These are phyloP conservation scores for Keiferia lycopersicella DNA, from an alignment of 2,888 invertebrate genomes.

Conservation along the genomic window DNA sequence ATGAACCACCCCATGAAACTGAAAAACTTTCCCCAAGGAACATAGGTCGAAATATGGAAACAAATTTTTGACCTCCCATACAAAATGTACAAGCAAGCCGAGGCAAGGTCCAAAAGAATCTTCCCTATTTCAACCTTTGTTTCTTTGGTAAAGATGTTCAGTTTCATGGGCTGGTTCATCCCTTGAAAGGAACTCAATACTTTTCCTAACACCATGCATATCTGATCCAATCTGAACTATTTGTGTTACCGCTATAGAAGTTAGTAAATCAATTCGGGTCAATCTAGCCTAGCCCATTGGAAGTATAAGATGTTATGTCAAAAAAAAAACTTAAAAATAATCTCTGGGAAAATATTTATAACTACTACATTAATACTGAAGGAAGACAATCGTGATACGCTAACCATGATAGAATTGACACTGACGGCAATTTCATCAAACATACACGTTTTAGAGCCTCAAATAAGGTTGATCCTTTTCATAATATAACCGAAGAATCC, in stretches of 20 bases:
- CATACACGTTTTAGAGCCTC: not conserved
- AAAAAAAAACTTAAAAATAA: not conserved
- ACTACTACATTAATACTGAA: conserved; percentile 22
- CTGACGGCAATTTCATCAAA: not conserved
- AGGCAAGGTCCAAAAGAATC: too few species aligned
- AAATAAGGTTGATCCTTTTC: not conserved
- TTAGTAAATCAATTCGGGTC: not conserved
- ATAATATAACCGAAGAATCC: not conserved
- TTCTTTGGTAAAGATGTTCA: too few species aligned
- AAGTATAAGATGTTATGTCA: not conserved
- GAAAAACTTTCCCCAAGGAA: too few species aligned
- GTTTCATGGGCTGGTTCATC: too few species aligned
- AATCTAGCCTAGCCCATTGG: not conserved
- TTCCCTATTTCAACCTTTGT: too few species aligned
- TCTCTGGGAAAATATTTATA: conserved; percentile 14
- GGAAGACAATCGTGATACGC: conserved; percentile 16
- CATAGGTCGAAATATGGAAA: too few species aligned
- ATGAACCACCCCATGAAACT: too few species aligned
- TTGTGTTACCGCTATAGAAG: not conserved
- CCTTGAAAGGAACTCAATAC: too few species aligned
- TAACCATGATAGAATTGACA: not conserved
- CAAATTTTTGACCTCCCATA: too few species aligned
- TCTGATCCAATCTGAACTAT: too few species aligned
- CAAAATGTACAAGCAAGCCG: too few species aligned
- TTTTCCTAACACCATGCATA: too few species aligned